Evolutionary conservation across 2,888 invertebrate genomes (phyloP), one percentile per base, ranked within the genome.

Genomic region (Aphelenchoides bicaudatus): DNA sequence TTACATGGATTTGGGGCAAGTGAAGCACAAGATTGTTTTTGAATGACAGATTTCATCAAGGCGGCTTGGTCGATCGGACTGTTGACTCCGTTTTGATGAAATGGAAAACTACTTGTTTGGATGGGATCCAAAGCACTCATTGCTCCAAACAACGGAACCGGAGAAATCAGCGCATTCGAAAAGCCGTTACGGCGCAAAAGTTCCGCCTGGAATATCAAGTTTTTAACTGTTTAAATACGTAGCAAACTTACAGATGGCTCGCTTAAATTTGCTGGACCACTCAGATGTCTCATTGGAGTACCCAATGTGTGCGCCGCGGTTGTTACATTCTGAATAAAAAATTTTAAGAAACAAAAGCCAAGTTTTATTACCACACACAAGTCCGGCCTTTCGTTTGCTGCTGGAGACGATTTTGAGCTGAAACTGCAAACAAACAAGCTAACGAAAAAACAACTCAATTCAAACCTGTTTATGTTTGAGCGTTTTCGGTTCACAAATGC

Each of bases 131-230:
- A 67, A 13, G 70, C 70, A 6, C 64, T 68, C 2, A 61, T 55
- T 13, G 57, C 66, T 5, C 69, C 67, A 39, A 71, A 34, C 34
- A 65, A 60, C 31, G 68, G 66, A 10, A 66, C 54, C 21, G 65
- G 62, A 16, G 64, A 65, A 10, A 59, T 51, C 43, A 65, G 30
- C n/a, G 49, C n/a, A 13, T 37, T 13, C 23, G 34, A 19, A 28
- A 38, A 61, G 23, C 48, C 55, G 39, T 53, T 58, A 28, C 59
- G 49, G 31, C 56, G 28, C 27, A 66, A 39, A 16, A 48, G 43
- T 19, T 53, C 61, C 19, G 56, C 49, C 58, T 61, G 43, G 16
- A 48, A 63, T 19, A 49, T 37, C 31, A 47, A n/a, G n/a, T 37
- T 28, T 51, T 43, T 51, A 1, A 16, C 13, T 30, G 23, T 8